phyloP scores from a whole-genome alignment of 2,113 vertebrate genomes.

The Malurus elegans region DNA sequence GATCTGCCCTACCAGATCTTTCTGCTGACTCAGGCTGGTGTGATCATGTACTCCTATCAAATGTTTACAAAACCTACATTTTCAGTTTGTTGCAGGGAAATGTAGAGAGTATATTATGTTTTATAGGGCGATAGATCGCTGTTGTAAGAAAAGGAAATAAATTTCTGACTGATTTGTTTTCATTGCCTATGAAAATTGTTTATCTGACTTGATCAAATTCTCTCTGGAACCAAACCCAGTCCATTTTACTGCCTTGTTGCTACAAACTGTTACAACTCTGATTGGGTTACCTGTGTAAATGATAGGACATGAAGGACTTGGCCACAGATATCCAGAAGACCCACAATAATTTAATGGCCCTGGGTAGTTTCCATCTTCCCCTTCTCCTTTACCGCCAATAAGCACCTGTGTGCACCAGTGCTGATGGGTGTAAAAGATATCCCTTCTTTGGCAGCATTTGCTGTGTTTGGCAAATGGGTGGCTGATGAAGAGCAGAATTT shows the following conservation, averaged over 20 bases:
- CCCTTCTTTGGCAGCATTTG: neutral
- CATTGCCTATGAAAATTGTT: neutral
- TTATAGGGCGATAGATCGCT: neutral
- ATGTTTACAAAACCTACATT: neutral
- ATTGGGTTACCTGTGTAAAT: neutral
- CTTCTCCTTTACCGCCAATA: neutral
- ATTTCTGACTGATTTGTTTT: neutral
- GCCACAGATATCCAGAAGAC: neutral
- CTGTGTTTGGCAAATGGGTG: neutral
- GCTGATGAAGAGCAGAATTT: neutral
- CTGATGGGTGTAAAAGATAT: neutral
- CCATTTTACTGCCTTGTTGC: neutral
- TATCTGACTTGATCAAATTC: neutral
- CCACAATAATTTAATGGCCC: neutral
- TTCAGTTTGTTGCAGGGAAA: neutral
- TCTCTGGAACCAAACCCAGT: neutral
- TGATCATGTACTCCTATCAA: neutral
- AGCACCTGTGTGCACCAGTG: neutral
- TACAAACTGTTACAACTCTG: neutral
- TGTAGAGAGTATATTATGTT: neutral
- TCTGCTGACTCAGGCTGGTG: neutral
- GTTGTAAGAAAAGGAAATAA: neutral
- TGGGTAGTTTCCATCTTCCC: neutral
- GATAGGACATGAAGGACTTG: neutral
- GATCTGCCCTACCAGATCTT: neutral